These are phyloP conservation scores for Adoxophyes honmai DNA, from an alignment of 1,140 invertebrate genomes.

Conservation along the genomic window DNA sequence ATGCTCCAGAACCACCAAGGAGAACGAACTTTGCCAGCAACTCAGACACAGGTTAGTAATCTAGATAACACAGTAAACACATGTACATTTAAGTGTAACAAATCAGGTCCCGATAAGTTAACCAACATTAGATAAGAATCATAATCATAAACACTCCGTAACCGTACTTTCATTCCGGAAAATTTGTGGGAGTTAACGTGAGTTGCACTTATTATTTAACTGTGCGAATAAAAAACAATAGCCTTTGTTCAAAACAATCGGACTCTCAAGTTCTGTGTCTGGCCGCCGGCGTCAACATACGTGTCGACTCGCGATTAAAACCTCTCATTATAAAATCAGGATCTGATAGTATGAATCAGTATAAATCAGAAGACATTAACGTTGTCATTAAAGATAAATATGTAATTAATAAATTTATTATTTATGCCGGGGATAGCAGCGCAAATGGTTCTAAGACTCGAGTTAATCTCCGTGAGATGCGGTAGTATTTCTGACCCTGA, in stretches of 20 bases:
- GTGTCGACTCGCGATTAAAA: conserved; percentile 21
- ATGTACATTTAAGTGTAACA: no score
- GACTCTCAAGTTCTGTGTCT: conserved; percentile 42
- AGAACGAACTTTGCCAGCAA: conserved; percentile 79
- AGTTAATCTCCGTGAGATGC: not conserved
- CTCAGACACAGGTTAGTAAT: conserved; percentile 78
- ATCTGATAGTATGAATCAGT: not conserved
- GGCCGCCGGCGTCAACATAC: conserved; percentile 31
- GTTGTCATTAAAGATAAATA: not conserved
- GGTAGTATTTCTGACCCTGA: conserved; percentile 9
- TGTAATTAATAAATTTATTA: no score
- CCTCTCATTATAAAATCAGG: conserved; percentile 7
- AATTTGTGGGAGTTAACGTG: conserved; percentile 27
- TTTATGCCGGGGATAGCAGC: no score
- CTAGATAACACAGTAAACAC: no score
- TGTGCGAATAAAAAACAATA: conserved; percentile 61
- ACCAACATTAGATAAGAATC: conserved; percentile 25
- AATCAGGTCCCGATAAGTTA: no score
- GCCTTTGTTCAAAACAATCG: conserved; percentile 60
- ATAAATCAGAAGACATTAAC: not conserved
- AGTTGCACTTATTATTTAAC: conserved; percentile 32
- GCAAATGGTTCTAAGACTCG: not conserved
- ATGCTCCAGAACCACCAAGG: conserved; percentile 81
- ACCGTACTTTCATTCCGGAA: conserved; percentile 27
- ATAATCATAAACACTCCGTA: not conserved